Evolutionary conservation across 2,888 invertebrate genomes (phyloP).

Genomic region (Pharmacophagus antenor): DNA sequence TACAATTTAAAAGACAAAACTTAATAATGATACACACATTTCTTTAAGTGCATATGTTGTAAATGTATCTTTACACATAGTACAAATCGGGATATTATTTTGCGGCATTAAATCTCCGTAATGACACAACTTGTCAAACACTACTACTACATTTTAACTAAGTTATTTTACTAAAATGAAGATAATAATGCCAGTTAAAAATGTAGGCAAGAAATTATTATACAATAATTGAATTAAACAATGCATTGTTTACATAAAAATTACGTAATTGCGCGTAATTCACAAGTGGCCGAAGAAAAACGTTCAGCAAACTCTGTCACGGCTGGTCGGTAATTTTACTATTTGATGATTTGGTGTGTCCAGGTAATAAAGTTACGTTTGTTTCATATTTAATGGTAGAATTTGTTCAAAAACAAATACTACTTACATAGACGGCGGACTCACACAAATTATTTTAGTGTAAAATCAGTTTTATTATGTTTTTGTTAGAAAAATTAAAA

Average conservation of each 20-base stretch:
- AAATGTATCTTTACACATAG: too few species aligned
- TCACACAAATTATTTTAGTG: not conserved
- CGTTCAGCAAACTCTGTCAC: constrained; percentile 36
- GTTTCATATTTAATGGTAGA: constrained; percentile 31
- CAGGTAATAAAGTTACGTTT: constrained; percentile 44
- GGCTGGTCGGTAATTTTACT: constrained; percentile 53
- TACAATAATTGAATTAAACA: not conserved
- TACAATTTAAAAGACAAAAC: too few species aligned
- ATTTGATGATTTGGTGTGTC: constrained; percentile 47
- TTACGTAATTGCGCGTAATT: not conserved
- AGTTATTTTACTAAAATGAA: too few species aligned
- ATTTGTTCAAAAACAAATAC: constrained; percentile 26
- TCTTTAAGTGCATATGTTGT: too few species aligned
- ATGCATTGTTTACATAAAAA: not conserved
- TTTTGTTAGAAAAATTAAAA: too few species aligned
- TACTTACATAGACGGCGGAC: constrained; percentile 5
- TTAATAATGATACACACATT: too few species aligned
- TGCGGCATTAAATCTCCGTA: too few species aligned
- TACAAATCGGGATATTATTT: too few species aligned
- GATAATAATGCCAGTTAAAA: too few species aligned
- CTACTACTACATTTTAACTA: too few species aligned
- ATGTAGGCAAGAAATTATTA: not conserved
- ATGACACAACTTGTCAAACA: too few species aligned
- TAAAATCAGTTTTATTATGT: not conserved
- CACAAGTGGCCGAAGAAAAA: not conserved